These are phyloP conservation scores for Bradypus variegatus DNA, from an alignment of 2,797 vertebrate genomes.

Conservation along the genomic window DNA sequence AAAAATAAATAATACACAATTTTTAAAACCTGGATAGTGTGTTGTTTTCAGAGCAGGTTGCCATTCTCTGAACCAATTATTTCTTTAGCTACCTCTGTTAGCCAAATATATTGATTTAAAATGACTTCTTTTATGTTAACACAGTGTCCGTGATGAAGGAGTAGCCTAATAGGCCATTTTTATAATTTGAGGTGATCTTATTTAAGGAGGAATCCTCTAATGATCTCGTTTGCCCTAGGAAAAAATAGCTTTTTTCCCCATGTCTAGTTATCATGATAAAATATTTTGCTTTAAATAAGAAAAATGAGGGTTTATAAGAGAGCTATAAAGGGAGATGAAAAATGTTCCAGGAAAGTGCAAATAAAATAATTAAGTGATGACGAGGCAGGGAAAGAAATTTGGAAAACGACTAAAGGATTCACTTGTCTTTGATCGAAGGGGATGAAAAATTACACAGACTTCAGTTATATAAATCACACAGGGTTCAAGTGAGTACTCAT, in stretches of 20 bases:
- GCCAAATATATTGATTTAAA: slow-evolving; percentile 15
- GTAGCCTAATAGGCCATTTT: slow-evolving; percentile 15
- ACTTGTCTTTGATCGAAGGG: slow-evolving; percentile 10
- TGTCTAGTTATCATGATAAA: slow-evolving; percentile 4
- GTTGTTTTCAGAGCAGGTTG: slow-evolving; percentile 12
- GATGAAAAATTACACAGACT: background rate
- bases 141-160: background rate
- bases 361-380: slow-evolving; percentile 15
- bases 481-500: background rate
- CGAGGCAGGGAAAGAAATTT: background rate
- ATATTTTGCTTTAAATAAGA: slow-evolving; percentile 43
- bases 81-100: background rate
- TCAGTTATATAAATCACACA: background rate
- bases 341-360: slow-evolving; percentile 23
- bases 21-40: background rate
- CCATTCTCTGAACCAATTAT: background rate
- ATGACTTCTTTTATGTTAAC: background rate
- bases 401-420: background rate
- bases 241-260: background rate
- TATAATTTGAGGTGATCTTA: slow-evolving; percentile 28
- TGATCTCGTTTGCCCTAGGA: background rate
- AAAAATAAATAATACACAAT: background rate
- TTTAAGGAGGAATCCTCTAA: slow-evolving; percentile 38
- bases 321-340: slow-evolving; percentile 14
- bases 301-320: slow-evolving; percentile 23